Conservation (phyloP, 1,140 invertebrate species). For the Eriocheir sinensis region DNA sequence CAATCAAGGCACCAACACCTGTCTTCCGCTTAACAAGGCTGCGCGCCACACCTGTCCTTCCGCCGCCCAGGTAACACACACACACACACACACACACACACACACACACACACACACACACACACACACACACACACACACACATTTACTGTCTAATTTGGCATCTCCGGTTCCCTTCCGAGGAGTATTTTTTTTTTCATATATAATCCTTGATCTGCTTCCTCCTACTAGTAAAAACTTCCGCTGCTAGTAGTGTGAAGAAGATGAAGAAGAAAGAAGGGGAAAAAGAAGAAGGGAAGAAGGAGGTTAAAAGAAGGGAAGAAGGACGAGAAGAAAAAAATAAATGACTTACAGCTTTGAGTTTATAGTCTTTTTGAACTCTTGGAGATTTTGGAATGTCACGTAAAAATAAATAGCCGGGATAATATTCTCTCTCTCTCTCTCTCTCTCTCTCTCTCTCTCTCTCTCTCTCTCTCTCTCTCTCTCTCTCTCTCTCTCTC, state of each 20-base stretch:
- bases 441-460: not conserved
- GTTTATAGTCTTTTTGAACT: no score
- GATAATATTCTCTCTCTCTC: not conserved
- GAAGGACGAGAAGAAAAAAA: not conserved
- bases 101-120: not conserved
- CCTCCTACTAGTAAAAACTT: not conserved
- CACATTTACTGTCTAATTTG: not conserved
- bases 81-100: no score
- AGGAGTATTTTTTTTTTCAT: no score
- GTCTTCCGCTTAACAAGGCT: not conserved
- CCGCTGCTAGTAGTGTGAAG: not conserved
- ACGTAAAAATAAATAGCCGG: no score
- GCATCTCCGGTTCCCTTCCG: no score
- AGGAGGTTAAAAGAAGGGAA: conserved; percentile 35
- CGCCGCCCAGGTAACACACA: not conserved
- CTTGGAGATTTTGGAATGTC: no score
- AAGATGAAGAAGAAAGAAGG: no score
- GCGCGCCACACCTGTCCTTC: not conserved
- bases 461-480: not conserved
- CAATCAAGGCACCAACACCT: not conserved
- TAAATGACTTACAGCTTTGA: no score
- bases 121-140: not conserved
- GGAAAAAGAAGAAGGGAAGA: not conserved
- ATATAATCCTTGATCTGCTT: no score
- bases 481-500: not conserved